These are phyloP conservation scores for Pan troglodytes DNA, from an alignment of 2,113 vertebrate genomes.

Conservation along the genomic window NHGRI_mPanTro3-v2.1_pri NC_072414.2:79944001-79944500, in stretches of 20 bases:
- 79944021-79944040: no score
- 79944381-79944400: constrained; percentile 90
- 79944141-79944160: background rate
- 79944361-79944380: constrained; percentile 46
- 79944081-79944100: rapidly evolving
- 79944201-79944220: background rate
- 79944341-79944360: constrained; percentile 19
- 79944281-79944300: background rate
- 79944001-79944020: rapidly evolving
- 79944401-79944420: constrained; percentile 91
- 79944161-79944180: background rate
- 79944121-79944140: background rate
- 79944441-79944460: constrained; percentile 91
- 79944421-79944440: constrained; percentile 95
- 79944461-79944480: constrained; percentile 89
- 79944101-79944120: background rate
- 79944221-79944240: background rate
- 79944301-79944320: background rate
- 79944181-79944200: background rate
- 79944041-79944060: background rate
- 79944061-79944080: background rate
- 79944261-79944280: background rate
- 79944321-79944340: constrained; percentile 42
- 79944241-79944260: background rate
- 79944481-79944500: constrained; percentile 89